Base-by-base conservation (phyloP, 2,888 invertebrate genomes). In the Hybos culiciformis region DNA sequence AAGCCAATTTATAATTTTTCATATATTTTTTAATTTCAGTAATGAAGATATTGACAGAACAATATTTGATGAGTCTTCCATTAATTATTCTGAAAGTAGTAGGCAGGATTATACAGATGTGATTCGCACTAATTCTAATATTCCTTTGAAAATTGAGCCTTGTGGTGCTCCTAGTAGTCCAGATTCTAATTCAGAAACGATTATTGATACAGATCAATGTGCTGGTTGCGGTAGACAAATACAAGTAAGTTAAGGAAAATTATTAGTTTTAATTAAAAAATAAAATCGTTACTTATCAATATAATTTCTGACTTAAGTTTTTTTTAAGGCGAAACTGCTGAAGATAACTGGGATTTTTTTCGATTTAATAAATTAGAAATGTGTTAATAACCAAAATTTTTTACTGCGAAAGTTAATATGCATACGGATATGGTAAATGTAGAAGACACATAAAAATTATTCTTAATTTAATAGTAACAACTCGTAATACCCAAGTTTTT, bases 141-240 rank as follows among this genome's bases (percentile, higher is more conserved):
- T 66, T 42, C 62, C 62, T 46, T 58, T 67, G 31, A 67, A 67
- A 56, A 62, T 64, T 36, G 66, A 67, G 53, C 66, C 66, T 19
- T 61, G 57, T 44, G 63, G 60, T 45, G 62, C 66, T 38, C 63
- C 65, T 45, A 67, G 64, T 51, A 67, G 66, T 53, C 65, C 67
- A 41, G 66, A 66, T 43, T 66, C 66, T 41, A 59, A 63, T 46
- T 60, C 59, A 50, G 67, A 64, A 53, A 56, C 58, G 43, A 40
- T 59, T 45, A 54, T 57, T 43, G 60, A 56, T 47, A 57, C 62
- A 34, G 66, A 66, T 42, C 65, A 64, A 52, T 93, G 93, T 67
- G 90, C 90, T 42, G 93, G 91, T 39, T 93, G 93, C 64, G 87
- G 90, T 12, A 71, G 77, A 45, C 74, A 80, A 54, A 93, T 93